These are phyloP conservation scores for Nemotelus pantherinus DNA, from an alignment of 2,888 invertebrate species.

Conservation along the genomic window DNA sequence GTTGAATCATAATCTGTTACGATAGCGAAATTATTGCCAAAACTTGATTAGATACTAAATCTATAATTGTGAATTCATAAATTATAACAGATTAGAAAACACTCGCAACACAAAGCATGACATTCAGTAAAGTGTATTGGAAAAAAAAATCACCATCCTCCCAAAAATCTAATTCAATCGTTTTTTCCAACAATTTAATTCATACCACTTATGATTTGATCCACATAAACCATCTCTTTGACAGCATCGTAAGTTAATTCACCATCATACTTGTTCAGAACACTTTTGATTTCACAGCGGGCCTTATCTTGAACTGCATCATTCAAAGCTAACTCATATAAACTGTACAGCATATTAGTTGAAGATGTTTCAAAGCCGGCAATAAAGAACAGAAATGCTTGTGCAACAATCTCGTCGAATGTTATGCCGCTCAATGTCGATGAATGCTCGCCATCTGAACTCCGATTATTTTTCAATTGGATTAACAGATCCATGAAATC, in stretches of 20 bases:
- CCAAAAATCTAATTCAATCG: background rate
- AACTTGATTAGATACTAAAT: too few relatives aligned
- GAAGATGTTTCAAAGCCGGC: slow-evolving; percentile 74
- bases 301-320: slow-evolving; percentile 56
- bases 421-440: slow-evolving; percentile 45
- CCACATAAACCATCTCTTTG: slow-evolving; percentile 58
- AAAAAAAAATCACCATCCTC: too few relatives aligned
- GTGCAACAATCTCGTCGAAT: slow-evolving; percentile 60
- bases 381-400: slow-evolving; percentile 60
- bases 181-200: background rate
- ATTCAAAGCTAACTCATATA: slow-evolving; percentile 57
- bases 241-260: slow-evolving; percentile 58
- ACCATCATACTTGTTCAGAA: slow-evolving; percentile 54
- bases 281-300: slow-evolving; percentile 55
- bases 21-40: too few relatives aligned
- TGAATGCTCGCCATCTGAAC: slow-evolving; percentile 49
- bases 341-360: slow-evolving; percentile 68
- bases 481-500: slow-evolving; percentile 68
- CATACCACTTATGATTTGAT: slow-evolving; percentile 58
- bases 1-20: too few relatives aligned
- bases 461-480: slow-evolving; percentile 60
- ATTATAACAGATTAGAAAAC: too few relatives aligned
- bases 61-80: too few relatives aligned
- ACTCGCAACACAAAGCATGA: too few relatives aligned
- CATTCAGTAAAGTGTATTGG: too few relatives aligned